Evolutionary conservation across 1,140 invertebrate species (phyloP).

Genomic region (Harlomillsia oculata): DNA sequence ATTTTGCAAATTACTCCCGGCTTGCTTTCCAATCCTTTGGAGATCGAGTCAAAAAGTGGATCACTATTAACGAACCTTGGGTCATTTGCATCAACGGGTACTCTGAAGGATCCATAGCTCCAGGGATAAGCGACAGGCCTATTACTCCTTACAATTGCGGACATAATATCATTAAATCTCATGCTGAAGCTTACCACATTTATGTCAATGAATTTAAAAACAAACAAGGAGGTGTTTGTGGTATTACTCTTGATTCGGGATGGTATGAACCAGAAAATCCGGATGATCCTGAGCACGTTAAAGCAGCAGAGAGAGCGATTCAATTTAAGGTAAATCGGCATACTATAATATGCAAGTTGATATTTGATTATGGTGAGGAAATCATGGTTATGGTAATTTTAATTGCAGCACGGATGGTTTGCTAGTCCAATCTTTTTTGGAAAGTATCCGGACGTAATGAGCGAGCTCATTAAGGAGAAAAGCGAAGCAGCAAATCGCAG

Average conservation of each 20-base stretch:
- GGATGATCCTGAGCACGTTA: conserved; percentile 43
- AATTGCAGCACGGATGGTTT: conserved; percentile 27
- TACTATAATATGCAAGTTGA: neutral
- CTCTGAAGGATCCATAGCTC: conserved; percentile 25
- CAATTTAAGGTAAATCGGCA: conserved; percentile 41
- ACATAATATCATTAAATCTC: conserved; percentile 51
- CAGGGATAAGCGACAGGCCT: conserved; percentile 1
- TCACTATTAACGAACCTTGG: conserved; percentile 44
- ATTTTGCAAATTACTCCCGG: conserved; percentile 41
- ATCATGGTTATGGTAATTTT: neutral
- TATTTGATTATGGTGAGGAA: neutral
- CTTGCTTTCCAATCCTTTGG: conserved; percentile 41
- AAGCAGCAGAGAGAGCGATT: conserved; percentile 45
- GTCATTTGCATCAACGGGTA: conserved; percentile 39
- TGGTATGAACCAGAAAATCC: conserved; percentile 51
- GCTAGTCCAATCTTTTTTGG: conserved; percentile 26
- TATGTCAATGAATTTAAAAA: conserved; percentile 33
- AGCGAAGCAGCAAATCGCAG: conserved; percentile 46
- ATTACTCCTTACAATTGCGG: conserved; percentile 40
- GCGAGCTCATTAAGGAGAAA: conserved; percentile 45
- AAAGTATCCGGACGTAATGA: conserved; percentile 50
- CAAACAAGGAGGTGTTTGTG: conserved; percentile 43
- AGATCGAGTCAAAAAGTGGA: conserved; percentile 42
- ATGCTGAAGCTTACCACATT: conserved; percentile 44
- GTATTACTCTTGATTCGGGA: conserved; percentile 51